Evolutionary conservation across 2,797 vertebrate species (phyloP).

Genomic region (Holocentrus rufus): DNA sequence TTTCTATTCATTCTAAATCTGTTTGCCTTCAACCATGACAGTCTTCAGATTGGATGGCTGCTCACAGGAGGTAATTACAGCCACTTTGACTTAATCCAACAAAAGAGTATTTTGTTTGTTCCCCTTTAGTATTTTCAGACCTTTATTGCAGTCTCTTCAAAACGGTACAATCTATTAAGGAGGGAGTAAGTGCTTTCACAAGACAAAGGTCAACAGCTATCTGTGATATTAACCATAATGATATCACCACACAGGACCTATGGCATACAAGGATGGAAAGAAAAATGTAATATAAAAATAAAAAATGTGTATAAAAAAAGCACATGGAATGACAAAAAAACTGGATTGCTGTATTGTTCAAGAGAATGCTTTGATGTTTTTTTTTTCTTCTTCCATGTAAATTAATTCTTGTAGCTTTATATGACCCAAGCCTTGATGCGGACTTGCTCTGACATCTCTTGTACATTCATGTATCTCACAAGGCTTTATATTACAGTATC

Average conservation of each 20-base stretch:
- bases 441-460: constrained; percentile 28
- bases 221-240: constrained; percentile 18
- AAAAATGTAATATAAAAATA: constrained; percentile 39
- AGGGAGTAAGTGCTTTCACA: constrained; percentile 61
- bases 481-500: constrained; percentile 46
- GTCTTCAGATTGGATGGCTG: constrained; percentile 16
- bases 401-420: constrained; percentile 20
- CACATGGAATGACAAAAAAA: constrained; percentile 6
- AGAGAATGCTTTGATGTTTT: not conserved
- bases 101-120: constrained; percentile 35
- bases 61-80: constrained; percentile 17
- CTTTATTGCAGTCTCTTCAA: constrained; percentile 72
- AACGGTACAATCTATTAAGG: constrained; percentile 49
- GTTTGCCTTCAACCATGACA: not conserved
- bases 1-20: constrained; percentile 2
- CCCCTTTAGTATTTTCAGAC: constrained; percentile 35
- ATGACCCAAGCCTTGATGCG: constrained; percentile 24
- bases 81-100: constrained; percentile 37
- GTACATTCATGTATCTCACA: constrained; percentile 49
- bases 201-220: constrained; percentile 46
- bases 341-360: constrained; percentile 13
- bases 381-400: constrained; percentile 8
- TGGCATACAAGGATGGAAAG: constrained; percentile 39
- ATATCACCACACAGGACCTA: constrained; percentile 20
- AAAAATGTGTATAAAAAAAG: constrained; percentile 32